Percentiles rank a stretch among this genome's conserved stretches.
phyloP scores from a whole-genome alignment of 2,113 vertebrate genomes.

The Symphodus melops region DNA sequence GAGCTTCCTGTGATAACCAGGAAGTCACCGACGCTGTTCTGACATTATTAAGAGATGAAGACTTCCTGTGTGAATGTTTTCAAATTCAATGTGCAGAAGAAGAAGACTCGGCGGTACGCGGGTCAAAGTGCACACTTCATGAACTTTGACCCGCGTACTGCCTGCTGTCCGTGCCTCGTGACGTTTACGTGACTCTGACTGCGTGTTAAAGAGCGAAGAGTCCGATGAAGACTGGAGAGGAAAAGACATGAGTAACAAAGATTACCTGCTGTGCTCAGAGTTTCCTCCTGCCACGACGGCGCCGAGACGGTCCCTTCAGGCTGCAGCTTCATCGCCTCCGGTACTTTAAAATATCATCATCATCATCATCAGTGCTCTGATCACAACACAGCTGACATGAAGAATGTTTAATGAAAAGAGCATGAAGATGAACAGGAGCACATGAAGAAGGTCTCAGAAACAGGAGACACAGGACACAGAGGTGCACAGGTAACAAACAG shows the following conservation, averaged over 20 bases:
- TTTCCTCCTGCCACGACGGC: slow-evolving; percentile 78
- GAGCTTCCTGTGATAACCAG: too few species aligned
- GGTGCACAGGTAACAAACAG: not conserved
- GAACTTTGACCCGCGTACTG: too few species aligned
- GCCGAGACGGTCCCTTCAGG: slow-evolving; percentile 62
- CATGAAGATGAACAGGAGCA: not conserved
- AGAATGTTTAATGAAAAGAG: not conserved
- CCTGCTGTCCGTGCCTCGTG: too few species aligned
- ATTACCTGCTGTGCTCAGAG: slow-evolving; percentile 84
- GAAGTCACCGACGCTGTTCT: too few species aligned
- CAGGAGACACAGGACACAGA: too few species aligned
- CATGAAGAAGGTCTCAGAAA: too few species aligned
- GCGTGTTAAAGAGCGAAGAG: slow-evolving; percentile 14
- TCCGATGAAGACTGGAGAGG: not conserved
- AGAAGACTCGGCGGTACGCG: too few species aligned
- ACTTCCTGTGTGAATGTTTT: too few species aligned
- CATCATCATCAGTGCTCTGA: slow-evolving; percentile 38
- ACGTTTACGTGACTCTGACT: not conserved
- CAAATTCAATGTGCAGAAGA: too few species aligned
- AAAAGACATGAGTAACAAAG: not conserved
- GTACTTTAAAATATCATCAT: slow-evolving; percentile 75
- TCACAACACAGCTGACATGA: not conserved
- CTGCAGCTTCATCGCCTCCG: slow-evolving; percentile 76
- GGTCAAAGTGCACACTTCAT: too few species aligned
- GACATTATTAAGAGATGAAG: too few species aligned